Evolutionary conservation across 1,140 invertebrate species (phyloP).

Genomic region (Ceratoteleas bidentatus): DNA sequence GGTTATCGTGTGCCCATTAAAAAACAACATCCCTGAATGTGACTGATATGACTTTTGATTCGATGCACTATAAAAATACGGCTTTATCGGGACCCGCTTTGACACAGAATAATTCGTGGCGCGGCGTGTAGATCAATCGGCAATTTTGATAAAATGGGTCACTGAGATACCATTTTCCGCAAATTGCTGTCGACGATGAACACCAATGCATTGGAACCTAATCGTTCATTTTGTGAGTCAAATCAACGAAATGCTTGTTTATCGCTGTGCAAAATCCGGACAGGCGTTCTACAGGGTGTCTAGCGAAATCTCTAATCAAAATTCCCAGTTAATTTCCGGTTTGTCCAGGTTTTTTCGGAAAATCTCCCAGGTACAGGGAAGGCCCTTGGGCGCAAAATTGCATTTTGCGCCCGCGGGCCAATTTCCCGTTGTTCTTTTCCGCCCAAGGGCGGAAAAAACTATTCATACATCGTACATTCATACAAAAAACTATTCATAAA

Average conservation of each 20-base stretch:
- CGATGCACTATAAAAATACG: slow-evolving; percentile 22
- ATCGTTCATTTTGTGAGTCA: slow-evolving; percentile 41
- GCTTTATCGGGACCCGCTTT: slow-evolving; percentile 26
- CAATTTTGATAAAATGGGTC: slow-evolving; percentile 55
- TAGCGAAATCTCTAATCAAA: no score
- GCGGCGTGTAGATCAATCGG: slow-evolving; percentile 30
- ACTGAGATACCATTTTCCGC: slow-evolving; percentile 51
- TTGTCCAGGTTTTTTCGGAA: no score
- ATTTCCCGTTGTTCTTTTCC: no score
- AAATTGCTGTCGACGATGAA: slow-evolving; percentile 41
- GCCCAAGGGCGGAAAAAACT: no score
- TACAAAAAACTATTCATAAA: no score
- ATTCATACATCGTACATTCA: no score
- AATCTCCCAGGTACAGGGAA: no score
- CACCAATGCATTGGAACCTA: slow-evolving; percentile 38
- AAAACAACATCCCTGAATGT: background rate
- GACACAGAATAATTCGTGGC: slow-evolving; percentile 37
- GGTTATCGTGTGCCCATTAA: background rate
- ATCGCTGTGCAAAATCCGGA: slow-evolving; percentile 8
- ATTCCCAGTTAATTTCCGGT: no score
- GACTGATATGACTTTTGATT: slow-evolving; percentile 21
- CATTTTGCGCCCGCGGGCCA: no score
- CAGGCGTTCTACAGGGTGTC: no score
- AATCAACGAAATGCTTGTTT: slow-evolving; percentile 51
- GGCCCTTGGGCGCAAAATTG: no score